phyloP scores from a whole-genome alignment of 2,113 vertebrate genomes.

The Chionis minor region DNA sequence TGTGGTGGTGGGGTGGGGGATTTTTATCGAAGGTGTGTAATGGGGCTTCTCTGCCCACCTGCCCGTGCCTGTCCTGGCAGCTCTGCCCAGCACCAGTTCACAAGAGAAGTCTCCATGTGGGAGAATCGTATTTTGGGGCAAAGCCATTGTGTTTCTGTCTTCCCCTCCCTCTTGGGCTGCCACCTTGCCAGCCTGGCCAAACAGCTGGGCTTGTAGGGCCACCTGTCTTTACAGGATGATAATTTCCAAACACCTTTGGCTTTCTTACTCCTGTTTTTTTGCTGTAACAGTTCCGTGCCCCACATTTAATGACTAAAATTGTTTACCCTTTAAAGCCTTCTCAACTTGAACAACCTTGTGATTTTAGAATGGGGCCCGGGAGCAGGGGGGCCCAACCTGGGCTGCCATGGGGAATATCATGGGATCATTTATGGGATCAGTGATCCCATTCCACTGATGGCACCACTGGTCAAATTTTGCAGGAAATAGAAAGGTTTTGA shows the following conservation, averaged over 20 bases:
- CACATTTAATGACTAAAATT: neutral
- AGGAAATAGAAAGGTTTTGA: neutral
- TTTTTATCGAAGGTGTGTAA: neutral
- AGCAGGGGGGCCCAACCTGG: neutral
- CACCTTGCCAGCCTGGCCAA: neutral
- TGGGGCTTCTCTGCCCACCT: neutral
- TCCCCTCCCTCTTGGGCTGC: neutral
- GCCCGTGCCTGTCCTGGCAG: no score
- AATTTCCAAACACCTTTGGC: neutral
- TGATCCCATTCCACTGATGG: fast-evolving
- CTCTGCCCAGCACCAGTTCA: neutral
- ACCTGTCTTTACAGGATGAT: neutral
- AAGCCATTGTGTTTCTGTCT: neutral
- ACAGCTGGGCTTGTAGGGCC: neutral
- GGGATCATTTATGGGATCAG: fast-evolving
- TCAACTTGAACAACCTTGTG: neutral
- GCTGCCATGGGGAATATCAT: neutral
- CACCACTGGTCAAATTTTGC: neutral
- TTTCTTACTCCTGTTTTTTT: neutral
- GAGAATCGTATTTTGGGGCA: neutral
- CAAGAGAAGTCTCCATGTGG: fast-evolving
- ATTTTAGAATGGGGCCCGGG: neutral
- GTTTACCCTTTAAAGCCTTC: neutral
- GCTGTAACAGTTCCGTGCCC: neutral
- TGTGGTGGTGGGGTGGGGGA: fast-evolving